Base-by-base conservation (phyloP, 2,888 invertebrate species). In the Drosophila mettleri region DNA sequence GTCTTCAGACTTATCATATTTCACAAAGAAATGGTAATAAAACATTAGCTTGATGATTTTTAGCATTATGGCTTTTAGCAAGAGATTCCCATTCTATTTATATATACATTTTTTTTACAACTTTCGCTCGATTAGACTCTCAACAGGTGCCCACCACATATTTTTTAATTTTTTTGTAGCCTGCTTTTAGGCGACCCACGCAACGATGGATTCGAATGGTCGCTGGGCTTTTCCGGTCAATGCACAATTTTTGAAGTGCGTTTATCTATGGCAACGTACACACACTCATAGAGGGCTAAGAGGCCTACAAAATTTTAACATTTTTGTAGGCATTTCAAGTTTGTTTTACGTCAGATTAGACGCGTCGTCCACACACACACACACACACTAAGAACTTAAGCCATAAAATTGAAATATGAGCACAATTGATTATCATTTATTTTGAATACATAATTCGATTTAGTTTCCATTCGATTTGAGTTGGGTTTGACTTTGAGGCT, bases 181-280 rank as follows among this genome's bases (percentile, higher is more conserved):
- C 39, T 45, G 55, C 48, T 59, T 62, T 72, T 69, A 31, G 61
- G 58, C 69, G 53, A 27, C 41, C 43, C 36, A 55, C 53, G 22
- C 51, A 65, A 33, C 38, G 45, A 72, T 52, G 59, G 59, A 57
- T 60, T 74, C 52, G 36, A 73, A 76, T 76, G 69, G 54, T 62
- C 58, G 61, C 60, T 64, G 66, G 65, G 33, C 43, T 59, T 66
- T 78, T 78, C 64, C 67, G 75, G 73, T 69, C 73, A 76, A 31
- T 78, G 76, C 67, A 53, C 78, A 78, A 78, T 73, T 69, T 69
- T 70, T 41, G 24, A 60, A 64, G 64, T 61, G 41, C 63, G 46
- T 74, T 77, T 66, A 77, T 62, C 74, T 58, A 61, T 68, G 60
- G 60, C 53, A 69, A 69, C 59, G 57, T 24, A 18, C 29, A 29